Evolutionary conservation across 2,797 vertebrate genomes (phyloP).

Genomic region (Onychomys arenicola): DNA sequence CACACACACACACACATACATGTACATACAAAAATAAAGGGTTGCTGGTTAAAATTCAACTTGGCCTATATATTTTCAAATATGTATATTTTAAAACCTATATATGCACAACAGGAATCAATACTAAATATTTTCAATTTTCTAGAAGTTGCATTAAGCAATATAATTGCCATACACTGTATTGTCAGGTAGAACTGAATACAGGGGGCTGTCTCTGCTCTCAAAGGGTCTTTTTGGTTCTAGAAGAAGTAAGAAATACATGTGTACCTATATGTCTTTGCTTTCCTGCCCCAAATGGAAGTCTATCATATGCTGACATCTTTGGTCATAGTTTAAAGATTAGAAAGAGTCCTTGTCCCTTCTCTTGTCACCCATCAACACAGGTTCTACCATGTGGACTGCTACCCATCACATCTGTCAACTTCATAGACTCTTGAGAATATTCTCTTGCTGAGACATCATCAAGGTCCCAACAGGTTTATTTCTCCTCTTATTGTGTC

Average conservation of each 20-base stretch:
- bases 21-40: background rate
- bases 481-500: background rate
- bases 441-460: background rate
- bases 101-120: background rate
- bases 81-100: background rate
- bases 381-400: background rate
- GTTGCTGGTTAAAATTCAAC: background rate
- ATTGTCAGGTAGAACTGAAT: background rate
- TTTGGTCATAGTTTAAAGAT: background rate
- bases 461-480: background rate
- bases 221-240: background rate
- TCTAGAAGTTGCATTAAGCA: background rate
- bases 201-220: background rate
- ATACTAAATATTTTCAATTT: background rate
- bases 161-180: background rate
- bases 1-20: background rate
- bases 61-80: too few species aligned
- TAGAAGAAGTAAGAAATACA: background rate
- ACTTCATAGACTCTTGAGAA: background rate
- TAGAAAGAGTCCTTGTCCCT: background rate
- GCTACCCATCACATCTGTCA: background rate
- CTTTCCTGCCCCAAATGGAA: background rate
- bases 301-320: rapidly evolving
- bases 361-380: background rate
- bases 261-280: background rate